phyloP scores from a whole-genome alignment of 1,140 invertebrate species.

The Drosophila insularis region DNA sequence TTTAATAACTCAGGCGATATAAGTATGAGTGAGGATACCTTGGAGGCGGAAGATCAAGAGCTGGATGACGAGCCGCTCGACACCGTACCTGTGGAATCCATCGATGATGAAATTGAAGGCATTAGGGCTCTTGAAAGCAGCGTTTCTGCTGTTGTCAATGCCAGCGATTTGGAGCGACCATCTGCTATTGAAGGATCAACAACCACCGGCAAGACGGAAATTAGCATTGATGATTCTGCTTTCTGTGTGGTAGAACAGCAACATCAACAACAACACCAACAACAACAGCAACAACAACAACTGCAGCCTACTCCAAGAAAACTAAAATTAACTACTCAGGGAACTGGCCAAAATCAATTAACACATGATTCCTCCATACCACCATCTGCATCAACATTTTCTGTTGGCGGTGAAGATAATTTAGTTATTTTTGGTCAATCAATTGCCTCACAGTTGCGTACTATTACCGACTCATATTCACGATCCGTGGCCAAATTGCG shows the following conservation, averaged over 20 bases:
- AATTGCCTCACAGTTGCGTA: conserved; percentile 63
- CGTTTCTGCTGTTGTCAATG: background rate
- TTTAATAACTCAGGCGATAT: conserved; percentile 29
- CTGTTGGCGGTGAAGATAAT: conserved; percentile 58
- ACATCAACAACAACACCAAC: conserved; percentile 13
- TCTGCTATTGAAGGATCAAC: background rate
- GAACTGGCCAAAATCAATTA: conserved; percentile 6
- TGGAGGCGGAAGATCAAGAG: conserved; percentile 29
- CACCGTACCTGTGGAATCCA: background rate
- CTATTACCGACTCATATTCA: conserved; percentile 61
- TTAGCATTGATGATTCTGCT: conserved; percentile 46
- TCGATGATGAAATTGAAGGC: background rate
- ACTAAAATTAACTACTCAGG: conserved; percentile 17
- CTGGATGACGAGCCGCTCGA: background rate
- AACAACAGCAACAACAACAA: conserved; percentile 16
- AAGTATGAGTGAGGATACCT: conserved; percentile 51
- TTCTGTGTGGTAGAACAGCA: conserved; percentile 32
- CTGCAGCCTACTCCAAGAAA: conserved; percentile 39
- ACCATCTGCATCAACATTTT: background rate
- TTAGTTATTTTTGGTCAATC: conserved; percentile 63
- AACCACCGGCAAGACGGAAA: conserved; percentile 29
- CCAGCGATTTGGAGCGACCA: background rate
- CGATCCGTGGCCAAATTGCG: conserved; percentile 72
- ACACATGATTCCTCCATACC: background rate
- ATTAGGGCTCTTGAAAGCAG: background rate